Conservation (phyloP, 2,113 vertebrate genomes). For the Nansenia antarctica region DNA sequence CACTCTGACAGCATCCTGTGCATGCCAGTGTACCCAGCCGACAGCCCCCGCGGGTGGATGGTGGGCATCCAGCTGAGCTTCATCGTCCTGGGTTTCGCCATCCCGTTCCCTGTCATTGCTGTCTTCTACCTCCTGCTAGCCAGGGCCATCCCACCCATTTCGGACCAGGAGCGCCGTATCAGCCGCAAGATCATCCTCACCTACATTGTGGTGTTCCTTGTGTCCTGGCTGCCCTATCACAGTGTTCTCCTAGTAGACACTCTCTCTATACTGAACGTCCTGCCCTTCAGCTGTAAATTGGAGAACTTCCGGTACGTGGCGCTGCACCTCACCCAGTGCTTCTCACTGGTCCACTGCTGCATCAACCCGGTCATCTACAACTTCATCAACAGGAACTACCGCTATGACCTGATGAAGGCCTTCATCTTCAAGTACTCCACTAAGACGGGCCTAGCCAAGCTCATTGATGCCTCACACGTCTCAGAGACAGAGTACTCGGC, state of each 20-base stretch:
- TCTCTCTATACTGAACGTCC: slow-evolving; percentile 75
- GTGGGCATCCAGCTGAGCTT: slow-evolving; percentile 87
- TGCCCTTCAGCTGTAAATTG: slow-evolving; percentile 85
- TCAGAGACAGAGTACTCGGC: slow-evolving; percentile 85
- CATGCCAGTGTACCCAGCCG: slow-evolving; percentile 80
- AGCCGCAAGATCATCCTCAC: slow-evolving; percentile 84
- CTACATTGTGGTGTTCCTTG: slow-evolving; percentile 86
- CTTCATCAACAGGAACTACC: slow-evolving; percentile 86
- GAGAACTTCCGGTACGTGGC: slow-evolving; percentile 84
- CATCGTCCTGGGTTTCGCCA: slow-evolving; percentile 81
- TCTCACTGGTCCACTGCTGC: slow-evolving; percentile 88
- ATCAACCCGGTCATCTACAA: slow-evolving; percentile 90
- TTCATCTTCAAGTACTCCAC: slow-evolving; percentile 93
- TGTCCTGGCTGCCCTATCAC: slow-evolving; percentile 92
- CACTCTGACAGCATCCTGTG: slow-evolving; percentile 79
- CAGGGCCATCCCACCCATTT: slow-evolving; percentile 67
- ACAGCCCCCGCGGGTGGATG: slow-evolving; percentile 81
- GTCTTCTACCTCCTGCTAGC: slow-evolving; percentile 85
- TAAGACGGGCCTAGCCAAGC: slow-evolving; percentile 86
- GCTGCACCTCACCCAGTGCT: slow-evolving; percentile 86
- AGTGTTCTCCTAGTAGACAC: slow-evolving; percentile 82
- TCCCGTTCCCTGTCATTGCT: slow-evolving; percentile 85
- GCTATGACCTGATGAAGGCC: slow-evolving; percentile 91
- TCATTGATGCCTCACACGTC: slow-evolving; percentile 81
- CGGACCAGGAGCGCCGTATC: slow-evolving; percentile 80